Evolutionary conservation across 2,797 vertebrate species (phyloP).

Genomic region (Scomberomorus guttatus): DNA sequence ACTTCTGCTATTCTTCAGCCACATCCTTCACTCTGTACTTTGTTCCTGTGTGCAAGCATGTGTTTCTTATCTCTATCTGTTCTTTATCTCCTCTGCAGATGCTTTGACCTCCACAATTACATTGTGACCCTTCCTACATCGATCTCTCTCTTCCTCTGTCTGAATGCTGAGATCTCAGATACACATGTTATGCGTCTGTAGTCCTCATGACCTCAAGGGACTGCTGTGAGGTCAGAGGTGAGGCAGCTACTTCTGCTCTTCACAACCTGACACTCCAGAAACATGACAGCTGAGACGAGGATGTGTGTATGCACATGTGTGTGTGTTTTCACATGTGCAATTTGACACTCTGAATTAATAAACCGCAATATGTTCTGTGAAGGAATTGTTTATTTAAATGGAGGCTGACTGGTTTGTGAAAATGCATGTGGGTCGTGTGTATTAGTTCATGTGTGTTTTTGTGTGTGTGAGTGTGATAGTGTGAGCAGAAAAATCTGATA

Average conservation of each 20-base stretch:
- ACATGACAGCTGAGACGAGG: conserved; percentile 59
- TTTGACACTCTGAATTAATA: conserved; percentile 63
- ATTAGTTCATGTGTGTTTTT: neutral
- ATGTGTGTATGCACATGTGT: conserved; percentile 34
- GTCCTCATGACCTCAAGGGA: conserved; percentile 48
- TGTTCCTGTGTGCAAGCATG: conserved; percentile 40
- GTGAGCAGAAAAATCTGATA: conserved; percentile 32
- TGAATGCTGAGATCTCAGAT: conserved; percentile 39
- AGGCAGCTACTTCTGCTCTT: conserved; percentile 66
- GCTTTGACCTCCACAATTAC: conserved; percentile 36
- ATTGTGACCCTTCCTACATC: conserved; percentile 25
- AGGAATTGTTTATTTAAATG: conserved; percentile 68
- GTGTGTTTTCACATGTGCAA: conserved; percentile 28
- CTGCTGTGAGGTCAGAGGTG: conserved; percentile 55
- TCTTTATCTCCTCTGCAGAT: conserved; percentile 35
- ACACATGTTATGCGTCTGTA: conserved; percentile 35
- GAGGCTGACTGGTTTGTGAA: conserved; percentile 19
- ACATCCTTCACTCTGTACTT: conserved; percentile 35
- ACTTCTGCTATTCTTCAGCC: conserved; percentile 44
- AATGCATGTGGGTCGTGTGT: conserved; percentile 12
- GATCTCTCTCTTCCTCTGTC: conserved; percentile 40
- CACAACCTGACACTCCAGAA: conserved; percentile 70
- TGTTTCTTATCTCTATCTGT: conserved; percentile 21
- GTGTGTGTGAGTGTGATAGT: neutral
- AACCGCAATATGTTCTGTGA: conserved; percentile 49